Conservation (phyloP, 2,797 vertebrate species). For the Myripristis jacobus region DNA sequence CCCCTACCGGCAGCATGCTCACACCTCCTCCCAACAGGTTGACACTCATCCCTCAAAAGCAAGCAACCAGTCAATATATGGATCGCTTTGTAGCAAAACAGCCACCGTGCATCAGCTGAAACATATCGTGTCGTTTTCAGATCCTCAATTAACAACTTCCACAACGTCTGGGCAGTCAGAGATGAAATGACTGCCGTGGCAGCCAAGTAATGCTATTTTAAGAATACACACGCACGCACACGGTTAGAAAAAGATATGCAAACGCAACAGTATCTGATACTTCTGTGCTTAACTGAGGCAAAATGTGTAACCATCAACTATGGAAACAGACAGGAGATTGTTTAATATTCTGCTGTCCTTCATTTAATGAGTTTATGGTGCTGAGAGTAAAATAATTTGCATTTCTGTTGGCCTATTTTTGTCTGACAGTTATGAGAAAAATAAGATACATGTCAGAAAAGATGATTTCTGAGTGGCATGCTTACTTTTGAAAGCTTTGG, state of each 20-base stretch:
- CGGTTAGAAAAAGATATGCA: not conserved
- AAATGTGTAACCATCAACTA: too few species aligned
- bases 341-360: too few species aligned
- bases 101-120: not conserved
- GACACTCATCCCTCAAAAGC: constrained; percentile 40
- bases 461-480: not conserved
- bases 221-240: not conserved
- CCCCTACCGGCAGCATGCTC: constrained; percentile 13
- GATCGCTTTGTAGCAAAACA: constrained; percentile 34
- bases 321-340: too few species aligned
- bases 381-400: not conserved
- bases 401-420: not conserved
- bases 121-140: constrained; percentile 19
- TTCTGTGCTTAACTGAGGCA: too few species aligned
- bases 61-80: constrained; percentile 27
- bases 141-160: constrained; percentile 4
- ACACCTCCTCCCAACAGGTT: constrained; percentile 43
- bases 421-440: too few species aligned
- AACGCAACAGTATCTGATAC: too few species aligned
- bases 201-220: not conserved
- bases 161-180: not conserved
- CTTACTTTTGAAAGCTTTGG: not conserved
- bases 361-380: too few species aligned
- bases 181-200: not conserved
- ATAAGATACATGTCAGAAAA: too few species aligned